These are phyloP conservation scores for Pavo muticus DNA, from an alignment of 2,113 vertebrate species.

Conservation along the genomic window DNA sequence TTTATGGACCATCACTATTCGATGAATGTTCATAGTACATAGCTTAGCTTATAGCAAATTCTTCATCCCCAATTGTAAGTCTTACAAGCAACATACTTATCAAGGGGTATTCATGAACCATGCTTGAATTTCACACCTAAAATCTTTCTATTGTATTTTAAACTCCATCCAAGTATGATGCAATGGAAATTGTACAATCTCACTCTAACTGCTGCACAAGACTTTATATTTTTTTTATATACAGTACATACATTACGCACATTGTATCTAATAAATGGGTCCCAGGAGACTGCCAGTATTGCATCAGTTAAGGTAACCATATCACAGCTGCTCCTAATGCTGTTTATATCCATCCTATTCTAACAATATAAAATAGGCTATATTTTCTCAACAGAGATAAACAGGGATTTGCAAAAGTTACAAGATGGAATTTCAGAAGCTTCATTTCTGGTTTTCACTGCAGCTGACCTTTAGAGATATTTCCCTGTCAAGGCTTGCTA, in stretches of 20 bases:
- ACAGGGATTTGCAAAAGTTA: not conserved
- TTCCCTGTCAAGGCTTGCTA: not conserved
- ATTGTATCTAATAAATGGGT: not conserved
- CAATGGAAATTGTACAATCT: not conserved
- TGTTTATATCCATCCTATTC: not conserved
- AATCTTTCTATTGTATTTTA: not conserved
- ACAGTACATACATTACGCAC: not conserved
- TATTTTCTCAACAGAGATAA: not conserved
- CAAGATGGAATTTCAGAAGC: not conserved
- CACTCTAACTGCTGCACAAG: not conserved
- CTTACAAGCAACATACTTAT: not conserved
- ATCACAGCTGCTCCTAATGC: not conserved
- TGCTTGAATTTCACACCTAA: not conserved
- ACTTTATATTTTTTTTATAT: not conserved
- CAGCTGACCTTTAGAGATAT: not conserved
- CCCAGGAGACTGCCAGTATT: not conserved
- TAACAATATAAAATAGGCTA: not conserved
- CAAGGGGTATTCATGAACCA: not conserved
- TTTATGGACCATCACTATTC: not conserved
- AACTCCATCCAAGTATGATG: not conserved
- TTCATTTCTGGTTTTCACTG: not conserved
- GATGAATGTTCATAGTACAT: rapidly evolving
- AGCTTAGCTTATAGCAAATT: not conserved
- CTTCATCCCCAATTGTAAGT: not conserved
- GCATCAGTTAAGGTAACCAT: not conserved